Base-by-base conservation (phyloP, 2,888 invertebrate genomes). In the Morpho deidamia region DNA sequence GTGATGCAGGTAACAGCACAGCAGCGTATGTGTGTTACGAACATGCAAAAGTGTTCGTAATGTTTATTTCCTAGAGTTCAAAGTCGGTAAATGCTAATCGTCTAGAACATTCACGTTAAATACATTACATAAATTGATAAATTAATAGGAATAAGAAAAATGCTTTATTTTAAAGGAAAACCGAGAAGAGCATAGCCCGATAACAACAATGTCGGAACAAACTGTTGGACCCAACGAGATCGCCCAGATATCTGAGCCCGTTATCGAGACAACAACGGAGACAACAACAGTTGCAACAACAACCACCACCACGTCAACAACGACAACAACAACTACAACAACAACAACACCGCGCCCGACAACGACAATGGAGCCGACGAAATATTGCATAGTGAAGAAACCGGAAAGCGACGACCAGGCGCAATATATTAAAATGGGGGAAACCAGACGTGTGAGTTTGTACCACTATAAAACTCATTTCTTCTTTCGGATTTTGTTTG, bases 341-440 rank as follows among this genome's bases (percentile, higher is more conserved):
- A 90, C 90, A 5, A 86, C 90, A 1, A 92, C 92, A 10, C 82
- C 90, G 0, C 80, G 78, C 11, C 91, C 92, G 50, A 91, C 92
- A 14, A 92, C 92, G 14, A 92, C 93, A 35, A 76, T 91, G 56
- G 89, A 88, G 66, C 90, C 90, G 50, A 83, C 91, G 56, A 92
- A 93, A 69, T 96, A 94, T 71, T 97, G 96, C 77, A 94, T 95
- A 51, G 95, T 95, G 47, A 95, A 95, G 84, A 93, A 96, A 65
- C 94, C 95, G 40, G 94, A 94, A 72, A 94, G 94, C 71, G 93
- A 94, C 61, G 95, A 95, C 78, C 75, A 85, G 60, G 82, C 87
- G 62, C 96, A 96, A 82, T 94, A 94, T 67, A 96, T 97, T 69
- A 92, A 94, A 67, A 96, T 96, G 89, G 96, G 96, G 47, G 95